Base-by-base conservation (phyloP, 2,113 vertebrate species). In the Chamaetylas fuelleborni region DNA sequence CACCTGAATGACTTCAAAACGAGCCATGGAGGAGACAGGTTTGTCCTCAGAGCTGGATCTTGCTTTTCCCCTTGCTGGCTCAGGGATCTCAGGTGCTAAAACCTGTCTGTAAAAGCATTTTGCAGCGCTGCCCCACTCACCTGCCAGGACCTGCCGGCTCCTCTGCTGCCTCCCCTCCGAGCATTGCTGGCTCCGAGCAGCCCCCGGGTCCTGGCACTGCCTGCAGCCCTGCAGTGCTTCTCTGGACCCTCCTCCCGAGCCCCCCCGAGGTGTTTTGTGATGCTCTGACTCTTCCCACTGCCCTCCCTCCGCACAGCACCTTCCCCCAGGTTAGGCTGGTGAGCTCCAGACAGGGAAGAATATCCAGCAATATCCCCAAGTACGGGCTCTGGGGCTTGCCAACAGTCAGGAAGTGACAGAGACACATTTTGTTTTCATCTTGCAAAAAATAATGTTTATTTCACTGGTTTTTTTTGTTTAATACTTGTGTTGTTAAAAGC, bases 281-380 rank as follows among this genome's bases (percentile, higher is more conserved):
- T 57, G 72, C 61, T 92, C 40, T 5, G 14, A 13, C 96, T 78
- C 76, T 94, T 97, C 61, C 88, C 10, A 1, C 45, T 23, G 57
- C 66, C 58, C 74, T 50, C 42, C 42, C 57, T 62, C 77, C 8
- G 8, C 54, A 1, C 56, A 43, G 40, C 19, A 1, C 16, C 83
- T 50, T 74, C 94, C 81, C 95, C 97, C 47, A 96, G 85, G 51
- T 96, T 95, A 76, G 97, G 92, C 2, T 97, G 36, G 42, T 36
- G 22, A 61, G 83, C 62, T 69, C 48, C 79, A 91, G 26, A 47
- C 64, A 33, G 31, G 58, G 4, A 12, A n/a, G 56, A 31, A 40
- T 11, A 60, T 33, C 36, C n/a, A 36, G 53, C 3, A 0, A 31
- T 19, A 9, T 12, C 20, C 8, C 33, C 51, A 69, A 48, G 40